These are phyloP conservation scores for Aselliscus stoliczkanus DNA, from an alignment of 2,797 vertebrate genomes.

Conservation along the genomic window DNA sequence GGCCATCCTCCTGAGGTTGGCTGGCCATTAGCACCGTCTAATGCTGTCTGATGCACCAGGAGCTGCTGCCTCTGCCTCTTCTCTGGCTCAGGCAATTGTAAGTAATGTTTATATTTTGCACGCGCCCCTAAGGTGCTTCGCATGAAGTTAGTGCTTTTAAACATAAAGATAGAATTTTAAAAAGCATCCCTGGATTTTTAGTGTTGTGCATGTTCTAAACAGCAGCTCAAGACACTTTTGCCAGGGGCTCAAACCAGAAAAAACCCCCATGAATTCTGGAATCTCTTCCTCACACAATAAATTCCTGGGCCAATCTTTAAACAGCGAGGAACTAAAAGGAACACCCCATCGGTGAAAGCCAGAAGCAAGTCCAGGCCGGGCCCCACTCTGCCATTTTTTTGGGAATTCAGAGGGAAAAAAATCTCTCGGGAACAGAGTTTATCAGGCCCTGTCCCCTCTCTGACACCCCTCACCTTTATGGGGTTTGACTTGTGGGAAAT, in stretches of 20 bases:
- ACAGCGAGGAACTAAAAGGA: not conserved
- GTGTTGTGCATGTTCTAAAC: not conserved
- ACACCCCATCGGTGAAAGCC: not conserved
- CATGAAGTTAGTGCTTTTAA: not conserved
- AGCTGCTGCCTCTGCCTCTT: not conserved
- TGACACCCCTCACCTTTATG: fast-evolving
- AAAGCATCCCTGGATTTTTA: not conserved
- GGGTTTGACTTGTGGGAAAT: not conserved
- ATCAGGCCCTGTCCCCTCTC: fast-evolving
- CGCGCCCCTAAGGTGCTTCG: not conserved
- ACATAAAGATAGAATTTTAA: not conserved
- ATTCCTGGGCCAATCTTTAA: not conserved
- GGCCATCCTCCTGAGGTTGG: not conserved
- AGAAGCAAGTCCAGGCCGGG: not conserved
- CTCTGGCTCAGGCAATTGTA: fast-evolving
- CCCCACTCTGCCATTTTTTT: not conserved
- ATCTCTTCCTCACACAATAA: not conserved
- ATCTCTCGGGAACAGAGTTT: not conserved
- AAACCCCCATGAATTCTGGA: not conserved
- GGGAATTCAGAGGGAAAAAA: not conserved
- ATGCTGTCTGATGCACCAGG: too few species aligned
- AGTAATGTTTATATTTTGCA: not conserved
- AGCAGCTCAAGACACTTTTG: not conserved
- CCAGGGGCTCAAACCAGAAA: not conserved
- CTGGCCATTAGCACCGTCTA: not conserved